Evolutionary conservation across 2,113 vertebrate genomes (phyloP).

Genomic region (Stomatorhinus ivindoensis): DNA sequence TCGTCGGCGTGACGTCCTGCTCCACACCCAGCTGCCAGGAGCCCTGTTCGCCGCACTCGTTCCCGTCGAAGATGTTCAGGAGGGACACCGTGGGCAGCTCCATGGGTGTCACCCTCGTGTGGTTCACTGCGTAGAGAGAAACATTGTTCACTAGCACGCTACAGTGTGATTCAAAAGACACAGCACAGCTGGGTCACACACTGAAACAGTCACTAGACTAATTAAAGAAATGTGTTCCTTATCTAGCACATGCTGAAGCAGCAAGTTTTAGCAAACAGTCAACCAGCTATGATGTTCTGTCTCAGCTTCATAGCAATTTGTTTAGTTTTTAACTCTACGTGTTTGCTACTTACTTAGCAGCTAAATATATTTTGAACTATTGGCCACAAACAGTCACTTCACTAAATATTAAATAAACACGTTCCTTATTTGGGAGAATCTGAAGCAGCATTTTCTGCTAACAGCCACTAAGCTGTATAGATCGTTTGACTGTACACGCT

Average conservation of each 20-base stretch:
- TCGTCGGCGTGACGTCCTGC: slow-evolving; percentile 75
- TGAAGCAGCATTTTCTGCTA: background rate
- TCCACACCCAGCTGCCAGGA: slow-evolving; percentile 77
- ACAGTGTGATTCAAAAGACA: background rate
- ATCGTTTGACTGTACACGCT: background rate
- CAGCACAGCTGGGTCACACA: background rate
- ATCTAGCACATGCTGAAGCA: background rate
- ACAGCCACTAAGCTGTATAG: background rate
- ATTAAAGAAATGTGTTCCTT: background rate
- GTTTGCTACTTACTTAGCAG: background rate
- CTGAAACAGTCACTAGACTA: background rate
- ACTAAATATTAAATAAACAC: background rate
- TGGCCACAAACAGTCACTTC: background rate
- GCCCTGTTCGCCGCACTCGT: slow-evolving; percentile 72
- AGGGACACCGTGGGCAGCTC: slow-evolving; percentile 71
- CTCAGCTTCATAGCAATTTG: background rate
- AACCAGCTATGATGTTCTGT: background rate
- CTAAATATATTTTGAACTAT: background rate
- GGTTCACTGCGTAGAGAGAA: slow-evolving; percentile 59
- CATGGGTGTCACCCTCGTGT: slow-evolving; percentile 81
- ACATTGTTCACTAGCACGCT: background rate
- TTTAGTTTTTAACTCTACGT: background rate
- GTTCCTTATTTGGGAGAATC: background rate
- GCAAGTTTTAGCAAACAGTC: background rate
- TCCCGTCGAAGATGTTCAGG: slow-evolving; percentile 72